Evolutionary conservation across 2,113 vertebrate genomes (phyloP).

Genomic region (Dinomys branickii): DNA sequence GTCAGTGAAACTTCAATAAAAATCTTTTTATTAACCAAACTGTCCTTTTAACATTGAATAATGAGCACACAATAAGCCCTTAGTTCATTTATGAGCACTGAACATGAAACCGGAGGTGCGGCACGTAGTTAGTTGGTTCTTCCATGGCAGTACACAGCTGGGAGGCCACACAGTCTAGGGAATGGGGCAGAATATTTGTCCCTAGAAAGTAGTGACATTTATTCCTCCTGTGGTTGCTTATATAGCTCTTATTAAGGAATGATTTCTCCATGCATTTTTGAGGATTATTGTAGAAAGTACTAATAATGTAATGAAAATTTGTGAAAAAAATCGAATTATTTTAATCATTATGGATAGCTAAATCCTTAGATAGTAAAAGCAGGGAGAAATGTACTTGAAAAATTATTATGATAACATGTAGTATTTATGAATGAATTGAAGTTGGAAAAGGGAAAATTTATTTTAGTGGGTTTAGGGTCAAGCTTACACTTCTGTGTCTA

Average conservation of each 20-base stretch:
- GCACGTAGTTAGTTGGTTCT: neutral
- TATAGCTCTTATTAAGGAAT: neutral
- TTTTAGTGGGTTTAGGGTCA: slow-evolving; percentile 36
- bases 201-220: neutral
- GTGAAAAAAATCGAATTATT: slow-evolving; percentile 30
- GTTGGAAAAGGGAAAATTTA: neutral
- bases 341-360: neutral
- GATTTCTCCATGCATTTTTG: neutral
- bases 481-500: slow-evolving; percentile 22
- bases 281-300: neutral
- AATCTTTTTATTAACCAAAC: neutral
- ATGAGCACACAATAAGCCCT: neutral
- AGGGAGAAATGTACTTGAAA: neutral
- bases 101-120: neutral
- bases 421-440: neutral
- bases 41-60: neutral
- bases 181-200: neutral
- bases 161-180: neutral
- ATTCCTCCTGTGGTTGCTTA: neutral
- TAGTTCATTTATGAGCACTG: neutral
- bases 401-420: neutral
- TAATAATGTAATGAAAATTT: neutral
- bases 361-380: neutral
- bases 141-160: too few species aligned
- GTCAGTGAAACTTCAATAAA: neutral